Conservation (phyloP, 2,888 invertebrate genomes). For the Anaspis maculata region DNA sequence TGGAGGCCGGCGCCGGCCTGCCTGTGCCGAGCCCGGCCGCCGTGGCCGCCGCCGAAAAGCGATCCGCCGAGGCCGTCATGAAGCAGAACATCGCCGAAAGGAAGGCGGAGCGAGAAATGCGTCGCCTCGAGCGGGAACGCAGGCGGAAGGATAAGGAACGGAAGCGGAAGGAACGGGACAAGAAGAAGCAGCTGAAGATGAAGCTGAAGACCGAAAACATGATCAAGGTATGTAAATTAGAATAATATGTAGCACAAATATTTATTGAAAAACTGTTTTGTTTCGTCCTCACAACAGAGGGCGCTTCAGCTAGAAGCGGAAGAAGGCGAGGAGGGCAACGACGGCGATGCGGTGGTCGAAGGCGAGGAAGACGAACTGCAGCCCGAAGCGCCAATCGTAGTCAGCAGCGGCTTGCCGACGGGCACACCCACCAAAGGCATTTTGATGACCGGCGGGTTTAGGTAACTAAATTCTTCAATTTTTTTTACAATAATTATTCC, state of each 20-base stretch:
- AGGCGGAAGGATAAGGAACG: constrained; percentile 37
- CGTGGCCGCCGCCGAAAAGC: constrained; percentile 15
- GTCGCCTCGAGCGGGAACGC: constrained; percentile 35
- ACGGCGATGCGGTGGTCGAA: constrained; percentile 17
- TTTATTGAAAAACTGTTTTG: constrained; percentile 4
- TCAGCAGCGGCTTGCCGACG: constrained; percentile 13
- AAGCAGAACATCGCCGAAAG: constrained; percentile 33
- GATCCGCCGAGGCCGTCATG: constrained; percentile 30
- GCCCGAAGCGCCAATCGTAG: not conserved
- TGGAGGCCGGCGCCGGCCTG: no score
- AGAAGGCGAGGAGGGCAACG: constrained; percentile 14
- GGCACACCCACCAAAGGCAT: constrained; percentile 44
- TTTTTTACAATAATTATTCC: no score
- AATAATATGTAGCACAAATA: not conserved
- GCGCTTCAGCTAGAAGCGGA: constrained; percentile 28
- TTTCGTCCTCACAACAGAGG: constrained; percentile 22
- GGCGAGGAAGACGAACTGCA: constrained; percentile 16
- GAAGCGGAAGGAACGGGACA: constrained; percentile 37
- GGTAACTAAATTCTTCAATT: constrained; percentile 28
- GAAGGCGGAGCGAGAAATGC: constrained; percentile 34
- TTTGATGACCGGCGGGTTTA: constrained; percentile 46
- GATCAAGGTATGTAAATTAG: constrained; percentile 34
- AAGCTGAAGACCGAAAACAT: constrained; percentile 39
- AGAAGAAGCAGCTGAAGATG: constrained; percentile 32
- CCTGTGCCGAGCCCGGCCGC: no score